Percentiles rank a stretch among this genome's conserved stretches.
These are phyloP conservation scores for Diacarnus erythraeanus DNA, from an alignment of 37 sponge, comb jelly and placozoan genomes.

Conservation along the genomic window DNA sequence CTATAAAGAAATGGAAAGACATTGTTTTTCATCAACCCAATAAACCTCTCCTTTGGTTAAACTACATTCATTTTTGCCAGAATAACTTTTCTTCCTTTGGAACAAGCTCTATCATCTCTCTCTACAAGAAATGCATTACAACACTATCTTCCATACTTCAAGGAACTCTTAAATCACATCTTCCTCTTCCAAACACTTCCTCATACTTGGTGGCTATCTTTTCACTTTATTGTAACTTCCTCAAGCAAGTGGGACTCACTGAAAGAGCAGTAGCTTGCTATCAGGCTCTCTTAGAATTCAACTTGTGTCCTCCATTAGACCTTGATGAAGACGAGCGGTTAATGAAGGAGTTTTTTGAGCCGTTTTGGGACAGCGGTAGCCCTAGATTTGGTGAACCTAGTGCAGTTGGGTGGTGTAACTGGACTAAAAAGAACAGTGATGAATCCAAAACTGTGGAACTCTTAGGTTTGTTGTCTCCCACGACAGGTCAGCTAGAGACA, in stretches of 20 bases:
- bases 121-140: constrained; percentile 64
- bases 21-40: constrained; percentile 75
- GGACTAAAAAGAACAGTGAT: constrained; percentile 34
- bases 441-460: background rate
- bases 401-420: constrained; percentile 71
- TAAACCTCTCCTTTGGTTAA: constrained; percentile 59
- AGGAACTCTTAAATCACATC: constrained; percentile 73
- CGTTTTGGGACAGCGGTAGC: constrained; percentile 84
- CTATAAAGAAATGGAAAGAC: constrained; percentile 77
- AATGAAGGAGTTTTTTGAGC: constrained; percentile 56
- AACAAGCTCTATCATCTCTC: constrained; percentile 20
- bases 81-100: constrained; percentile 59
- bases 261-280: constrained; percentile 81
- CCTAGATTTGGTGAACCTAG: constrained; percentile 72
- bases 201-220: constrained; percentile 57
- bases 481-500: background rate
- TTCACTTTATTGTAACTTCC: constrained; percentile 53
- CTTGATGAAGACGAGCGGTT: constrained; percentile 4
- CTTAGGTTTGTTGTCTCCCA: background rate
- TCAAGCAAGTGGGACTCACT: constrained; percentile 66
- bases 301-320: constrained; percentile 59
- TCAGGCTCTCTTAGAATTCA: constrained; percentile 90
- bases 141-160: constrained; percentile 63
- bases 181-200: constrained; percentile 46
- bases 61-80: constrained; percentile 73